These are phyloP conservation scores for Pseudopodoces humilis DNA, from an alignment of 2,113 vertebrate genomes.

Conservation along the genomic window DNA sequence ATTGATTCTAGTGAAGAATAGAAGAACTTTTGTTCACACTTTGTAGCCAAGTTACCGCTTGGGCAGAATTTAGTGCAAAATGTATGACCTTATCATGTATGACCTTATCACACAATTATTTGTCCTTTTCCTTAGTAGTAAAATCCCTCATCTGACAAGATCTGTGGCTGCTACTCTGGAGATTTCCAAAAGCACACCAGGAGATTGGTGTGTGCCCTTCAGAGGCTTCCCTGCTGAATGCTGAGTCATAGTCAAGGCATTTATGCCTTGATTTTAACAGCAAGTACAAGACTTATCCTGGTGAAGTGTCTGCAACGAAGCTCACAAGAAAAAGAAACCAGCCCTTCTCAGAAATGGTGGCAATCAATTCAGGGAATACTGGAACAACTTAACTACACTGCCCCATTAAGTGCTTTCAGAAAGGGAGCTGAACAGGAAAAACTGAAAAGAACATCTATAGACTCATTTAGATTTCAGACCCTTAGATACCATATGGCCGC, in stretches of 20 bases:
- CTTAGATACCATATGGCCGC: not conserved
- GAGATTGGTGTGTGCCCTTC: not conserved
- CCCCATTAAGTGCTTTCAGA: not conserved
- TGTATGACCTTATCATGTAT: not conserved
- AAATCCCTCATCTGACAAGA: not conserved
- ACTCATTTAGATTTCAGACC: not conserved
- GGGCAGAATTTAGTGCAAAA: not conserved
- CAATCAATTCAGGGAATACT: not conserved
- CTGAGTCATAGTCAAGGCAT: not conserved
- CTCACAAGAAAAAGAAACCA: not conserved
- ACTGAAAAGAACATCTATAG: not conserved
- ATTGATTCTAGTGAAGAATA: not conserved
- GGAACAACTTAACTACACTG: not conserved
- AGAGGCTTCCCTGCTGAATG: not conserved
- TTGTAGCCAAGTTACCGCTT: not conserved
- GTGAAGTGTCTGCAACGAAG: fast-evolving
- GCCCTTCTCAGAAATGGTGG: not conserved
- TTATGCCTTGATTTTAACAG: not conserved
- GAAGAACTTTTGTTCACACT: not conserved
- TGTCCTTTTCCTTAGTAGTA: not conserved
- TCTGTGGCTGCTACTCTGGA: not conserved
- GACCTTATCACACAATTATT: not conserved
- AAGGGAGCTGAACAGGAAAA: not conserved
- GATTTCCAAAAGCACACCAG: not conserved
- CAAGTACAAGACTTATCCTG: not conserved